Evolutionary conservation across 2,113 vertebrate genomes (phyloP), one percentile per base, ranked within the genome.

Genomic region (Halichoeres trimaculatus): DNA sequence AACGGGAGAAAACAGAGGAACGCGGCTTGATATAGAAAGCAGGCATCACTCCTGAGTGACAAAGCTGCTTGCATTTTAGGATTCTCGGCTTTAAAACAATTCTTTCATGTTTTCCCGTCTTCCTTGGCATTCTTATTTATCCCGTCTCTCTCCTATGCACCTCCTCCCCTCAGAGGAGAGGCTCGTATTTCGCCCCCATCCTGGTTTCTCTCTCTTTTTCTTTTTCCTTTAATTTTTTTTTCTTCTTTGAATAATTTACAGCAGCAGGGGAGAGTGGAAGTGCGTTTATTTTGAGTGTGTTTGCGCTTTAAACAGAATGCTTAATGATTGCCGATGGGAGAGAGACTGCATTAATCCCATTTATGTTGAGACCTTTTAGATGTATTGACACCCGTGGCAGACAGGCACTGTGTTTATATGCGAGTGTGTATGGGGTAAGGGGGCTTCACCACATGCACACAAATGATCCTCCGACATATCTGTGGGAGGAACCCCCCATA

Each of bases 361-460:
- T 94, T 93, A 92, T 92, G 88, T 90, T 81, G 85, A 94, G 93
- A 93, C 93, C 92, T 93, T 91, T 93, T 88, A 93, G 89, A 94
- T 93, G 89, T 89, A 88, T 82, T 93, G 92, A 92, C 88, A 93
- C 90, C 89, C 83, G 16, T 91, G 87, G 89, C 90, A 94, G 87
- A 81, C 80, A 56, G 78, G 76, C 85, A 74, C 76, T 24, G 53
- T 62, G 59, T 70, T 71, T 61, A 66, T 51, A 76, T 64, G 69
- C 55, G 61, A 65, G 64, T 41, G 43, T 62, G 34, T 53, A 3
- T 40, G 57, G 40, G 56, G 56, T 41, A 69, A 30, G 57, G 40
- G 55, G 52, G 60, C 45, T 74, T 75, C 58, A 75, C 64, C 16
- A 35, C 79, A 85, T 76, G 66, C 88, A 80, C 88, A 87, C 63